These are phyloP conservation scores for Pholis gunnellus DNA, from an alignment of 2,113 vertebrate genomes.

Conservation along the genomic window DNA sequence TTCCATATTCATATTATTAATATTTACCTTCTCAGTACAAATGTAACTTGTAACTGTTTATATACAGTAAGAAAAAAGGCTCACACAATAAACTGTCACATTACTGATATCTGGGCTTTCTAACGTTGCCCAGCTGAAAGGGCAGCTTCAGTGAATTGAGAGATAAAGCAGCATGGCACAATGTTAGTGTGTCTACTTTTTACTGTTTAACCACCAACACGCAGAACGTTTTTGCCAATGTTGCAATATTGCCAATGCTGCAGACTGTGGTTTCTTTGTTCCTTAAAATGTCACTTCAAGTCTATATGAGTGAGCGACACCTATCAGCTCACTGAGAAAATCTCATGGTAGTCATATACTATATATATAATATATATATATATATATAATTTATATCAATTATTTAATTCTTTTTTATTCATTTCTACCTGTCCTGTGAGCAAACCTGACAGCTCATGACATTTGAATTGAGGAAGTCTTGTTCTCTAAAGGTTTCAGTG, in stretches of 20 bases:
- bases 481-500: not conserved
- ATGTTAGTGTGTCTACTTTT: not conserved
- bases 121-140: not conserved
- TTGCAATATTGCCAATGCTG: not conserved
- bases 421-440: not conserved
- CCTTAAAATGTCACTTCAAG: not conserved
- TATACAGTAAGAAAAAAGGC: not conserved
- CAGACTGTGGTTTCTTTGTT: conserved; percentile 46
- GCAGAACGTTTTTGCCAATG: not conserved
- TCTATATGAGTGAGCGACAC: not conserved
- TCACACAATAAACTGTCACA: not conserved
- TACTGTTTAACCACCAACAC: conserved; percentile 9
- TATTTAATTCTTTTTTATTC: not conserved
- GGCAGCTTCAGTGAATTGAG: not conserved
- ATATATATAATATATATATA: too few relatives aligned
- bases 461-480: not conserved
- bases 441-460: not conserved
- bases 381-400: not conserved
- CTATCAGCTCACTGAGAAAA: not conserved
- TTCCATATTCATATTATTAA: not conserved
- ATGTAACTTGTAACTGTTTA: not conserved
- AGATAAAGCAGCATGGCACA: not conserved
- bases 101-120: too few relatives aligned
- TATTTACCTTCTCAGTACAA: not conserved
- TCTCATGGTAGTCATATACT: not conserved